Evolutionary conservation across 2,113 vertebrate genomes (phyloP).

Genomic region (Tragelaphus buxtoni): DNA sequence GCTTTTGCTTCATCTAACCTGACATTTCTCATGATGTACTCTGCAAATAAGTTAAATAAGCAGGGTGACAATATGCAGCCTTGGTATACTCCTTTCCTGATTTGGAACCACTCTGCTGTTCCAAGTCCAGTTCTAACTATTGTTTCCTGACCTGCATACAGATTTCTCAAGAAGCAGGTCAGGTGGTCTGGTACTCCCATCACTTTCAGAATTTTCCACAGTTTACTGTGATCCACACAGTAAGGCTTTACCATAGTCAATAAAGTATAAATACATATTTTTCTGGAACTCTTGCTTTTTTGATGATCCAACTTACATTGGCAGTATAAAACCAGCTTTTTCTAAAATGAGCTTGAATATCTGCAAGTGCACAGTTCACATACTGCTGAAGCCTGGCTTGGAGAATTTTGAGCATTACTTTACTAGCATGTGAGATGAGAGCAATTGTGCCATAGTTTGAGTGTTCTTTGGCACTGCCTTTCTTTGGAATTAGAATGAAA

Average conservation of each 20-base stretch:
- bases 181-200: neutral
- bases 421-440: neutral
- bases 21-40: neutral
- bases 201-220: neutral
- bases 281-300: neutral
- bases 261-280: neutral
- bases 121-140: neutral
- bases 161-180: neutral
- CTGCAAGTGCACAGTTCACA: neutral
- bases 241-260: neutral
- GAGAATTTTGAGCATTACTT: neutral
- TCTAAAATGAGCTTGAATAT: neutral
- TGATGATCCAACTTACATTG: fast-evolving
- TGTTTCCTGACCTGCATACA: neutral
- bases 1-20: neutral
- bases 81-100: neutral
- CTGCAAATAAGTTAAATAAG: neutral
- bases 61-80: neutral
- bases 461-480: neutral
- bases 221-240: neutral
- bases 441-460: neutral
- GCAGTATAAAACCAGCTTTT: neutral
- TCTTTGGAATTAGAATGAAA: neutral
- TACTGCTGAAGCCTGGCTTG: neutral
- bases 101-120: neutral